Evolutionary conservation across 2,797 vertebrate genomes (phyloP), one percentile per base, ranked within the genome.

Genomic region (Onychomys leucogaster): DNA sequence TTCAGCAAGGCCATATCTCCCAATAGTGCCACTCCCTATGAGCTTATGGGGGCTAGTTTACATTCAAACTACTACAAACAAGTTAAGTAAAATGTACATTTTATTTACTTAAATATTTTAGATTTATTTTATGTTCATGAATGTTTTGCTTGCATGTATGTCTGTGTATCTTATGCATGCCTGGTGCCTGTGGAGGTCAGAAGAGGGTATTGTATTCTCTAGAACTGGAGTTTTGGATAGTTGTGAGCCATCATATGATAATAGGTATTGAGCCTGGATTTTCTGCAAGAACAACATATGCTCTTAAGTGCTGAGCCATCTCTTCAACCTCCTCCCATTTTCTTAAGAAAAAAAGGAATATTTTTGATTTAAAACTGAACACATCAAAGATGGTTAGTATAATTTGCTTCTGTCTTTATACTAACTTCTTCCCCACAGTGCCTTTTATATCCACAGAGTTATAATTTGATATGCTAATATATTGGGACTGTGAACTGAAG

Each of bases 401-500:
- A 95, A 75, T 97, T 95, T 96, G 49, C 91, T 97, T 86, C 83
- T 29, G 88, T 94, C 67, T 91, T 89, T 85, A 75, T 61, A 86
- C 61, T 59, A 71, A 0, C 67, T 85, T 95, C n/a, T 75, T 85
- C 10, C 83, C 37, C 71, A 92, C 85, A 94, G 14, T 96, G 82
- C 49, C 88, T 85, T 96, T 95, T 96, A 95, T 94, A 91, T 32
- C 78, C 57, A 65, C 43, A 89, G 57, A 93, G 32, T 91, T 96
- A 90, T 95, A 96, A 95, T 96, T 96, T 95, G 81, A 96, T 93
- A 81, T 96, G 76, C 69, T 96, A 84, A 95, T 95, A 67, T 67
- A 82, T 78, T 95, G 93, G 91, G 34, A 86, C 63, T 49, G 1
- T 76, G 69, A 80, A 83, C 71, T 90, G 80, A 92, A 96, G 78